Conservation (phyloP, 2,113 vertebrate species). For the Nettapus auritus region DNA sequence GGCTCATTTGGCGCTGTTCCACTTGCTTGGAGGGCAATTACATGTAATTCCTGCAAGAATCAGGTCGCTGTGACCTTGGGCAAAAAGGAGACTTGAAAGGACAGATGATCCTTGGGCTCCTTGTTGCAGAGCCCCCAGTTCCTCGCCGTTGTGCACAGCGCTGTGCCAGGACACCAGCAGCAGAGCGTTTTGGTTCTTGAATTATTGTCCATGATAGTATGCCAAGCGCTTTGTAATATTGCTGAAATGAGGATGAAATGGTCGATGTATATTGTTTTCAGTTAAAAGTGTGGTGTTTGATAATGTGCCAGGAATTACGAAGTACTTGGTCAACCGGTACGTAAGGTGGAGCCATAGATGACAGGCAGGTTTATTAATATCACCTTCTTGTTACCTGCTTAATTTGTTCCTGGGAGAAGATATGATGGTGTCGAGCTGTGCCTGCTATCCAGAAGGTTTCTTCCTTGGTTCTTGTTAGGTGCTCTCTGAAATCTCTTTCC, state of each 20-base stretch:
- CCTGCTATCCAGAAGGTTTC: neutral
- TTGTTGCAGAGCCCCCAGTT: neutral
- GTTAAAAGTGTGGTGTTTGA: neutral
- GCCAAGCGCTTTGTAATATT: neutral
- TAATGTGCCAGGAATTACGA: neutral
- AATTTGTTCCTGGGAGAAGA: neutral
- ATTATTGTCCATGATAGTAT: neutral
- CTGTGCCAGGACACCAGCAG: rapidly evolving
- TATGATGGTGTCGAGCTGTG: neutral
- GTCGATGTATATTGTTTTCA: neutral
- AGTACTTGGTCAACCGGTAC: neutral
- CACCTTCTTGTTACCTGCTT: neutral
- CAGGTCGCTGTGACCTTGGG: conserved; percentile 18
- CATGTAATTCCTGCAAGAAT: neutral
- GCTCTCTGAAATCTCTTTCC: neutral
- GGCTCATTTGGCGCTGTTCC: neutral
- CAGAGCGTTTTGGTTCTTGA: neutral
- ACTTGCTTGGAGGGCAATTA: neutral
- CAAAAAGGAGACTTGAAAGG: neutral
- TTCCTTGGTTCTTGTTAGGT: neutral
- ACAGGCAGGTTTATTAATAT: neutral
- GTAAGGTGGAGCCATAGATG: neutral
- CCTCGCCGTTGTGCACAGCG: neutral
- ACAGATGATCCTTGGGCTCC: neutral
- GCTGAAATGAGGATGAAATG: neutral